Evolutionary conservation across 2,113 vertebrate genomes (phyloP), one percentile per base, ranked within the genome.

Genomic region (Piaya cayana): DNA sequence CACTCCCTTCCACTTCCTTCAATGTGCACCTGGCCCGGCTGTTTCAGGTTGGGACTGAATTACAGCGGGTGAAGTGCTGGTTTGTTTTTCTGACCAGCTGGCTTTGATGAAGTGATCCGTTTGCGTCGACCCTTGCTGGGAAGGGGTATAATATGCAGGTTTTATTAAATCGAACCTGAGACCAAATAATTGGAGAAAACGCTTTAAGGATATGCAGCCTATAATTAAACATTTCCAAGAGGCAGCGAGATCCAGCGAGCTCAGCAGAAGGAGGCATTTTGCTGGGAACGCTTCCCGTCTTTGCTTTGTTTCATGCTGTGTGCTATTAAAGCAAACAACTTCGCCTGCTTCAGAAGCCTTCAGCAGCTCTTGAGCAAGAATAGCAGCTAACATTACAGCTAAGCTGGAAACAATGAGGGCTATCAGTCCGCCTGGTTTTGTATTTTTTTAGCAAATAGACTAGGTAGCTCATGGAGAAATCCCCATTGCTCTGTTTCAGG

Each of bases 301-400:
- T 69, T 79, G 77, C 96, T 94, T 87, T 88, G 94, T 83, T 96
- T 88, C 94, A 63, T 1, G 9, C 94, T 95, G 81, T 56, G 93
- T 76, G 91, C 89, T 93, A 58, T 89, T 95, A 93, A 91, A 92
- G 89, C 62, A 72, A 95, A 95, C 91, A 76, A 71, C 88, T 91
- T 75, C 7, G 5, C 77, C 64, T 43, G 93, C 89, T 67, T 26
- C 81, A 37, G 78, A 45, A 71, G 74, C 45, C 0, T 49, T 84
- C 34, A 2, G 95, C 89, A 90, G 91, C 87, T 94, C 91, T 25
- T 30, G 74, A 45, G 53, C 70, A 62, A 65, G 94, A 94, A 91
- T 80, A 94, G 95, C 93, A 76, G 45, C 85, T 17, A 68, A 52
- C 59, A 6, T 47, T 32, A 15, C 59, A 90, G 93, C 71, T 63